These are phyloP conservation scores for Poecile atricapillus DNA, from an alignment of 2,113 vertebrate species.

Conservation along the genomic window DNA sequence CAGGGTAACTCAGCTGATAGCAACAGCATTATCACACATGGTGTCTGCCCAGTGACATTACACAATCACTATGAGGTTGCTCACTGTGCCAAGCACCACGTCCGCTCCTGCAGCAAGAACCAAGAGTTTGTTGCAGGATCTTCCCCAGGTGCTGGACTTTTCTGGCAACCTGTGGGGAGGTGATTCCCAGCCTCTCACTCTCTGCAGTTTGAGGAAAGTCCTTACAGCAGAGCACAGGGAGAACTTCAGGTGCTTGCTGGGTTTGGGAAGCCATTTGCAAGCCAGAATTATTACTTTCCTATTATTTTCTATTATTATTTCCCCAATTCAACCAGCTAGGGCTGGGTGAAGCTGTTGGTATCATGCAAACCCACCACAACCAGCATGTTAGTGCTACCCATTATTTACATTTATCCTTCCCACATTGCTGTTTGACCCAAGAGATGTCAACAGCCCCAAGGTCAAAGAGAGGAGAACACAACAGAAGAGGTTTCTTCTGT, in stretches of 20 bases:
- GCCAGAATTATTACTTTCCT: neutral
- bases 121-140: neutral
- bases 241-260: neutral
- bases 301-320: neutral
- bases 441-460: neutral
- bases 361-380: neutral
- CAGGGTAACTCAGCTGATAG: neutral
- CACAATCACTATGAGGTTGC: neutral
- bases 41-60: neutral
- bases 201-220: neutral
- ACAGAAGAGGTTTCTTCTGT: neutral
- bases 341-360: neutral
- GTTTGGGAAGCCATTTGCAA: neutral
- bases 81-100: neutral
- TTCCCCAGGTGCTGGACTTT: neutral
- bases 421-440: neutral
- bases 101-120: neutral
- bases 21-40: fast-evolving
- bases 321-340: neutral
- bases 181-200: neutral
- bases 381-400: neutral
- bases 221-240: neutral
- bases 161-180: neutral
- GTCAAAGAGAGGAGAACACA: neutral
- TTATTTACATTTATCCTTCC: neutral